Percentiles rank a stretch among this genome's conserved stretches.
These are phyloP conservation scores for Acanthosepion lycidas DNA, from an alignment of 2,888 invertebrate species.

Conservation along the genomic window DNA sequence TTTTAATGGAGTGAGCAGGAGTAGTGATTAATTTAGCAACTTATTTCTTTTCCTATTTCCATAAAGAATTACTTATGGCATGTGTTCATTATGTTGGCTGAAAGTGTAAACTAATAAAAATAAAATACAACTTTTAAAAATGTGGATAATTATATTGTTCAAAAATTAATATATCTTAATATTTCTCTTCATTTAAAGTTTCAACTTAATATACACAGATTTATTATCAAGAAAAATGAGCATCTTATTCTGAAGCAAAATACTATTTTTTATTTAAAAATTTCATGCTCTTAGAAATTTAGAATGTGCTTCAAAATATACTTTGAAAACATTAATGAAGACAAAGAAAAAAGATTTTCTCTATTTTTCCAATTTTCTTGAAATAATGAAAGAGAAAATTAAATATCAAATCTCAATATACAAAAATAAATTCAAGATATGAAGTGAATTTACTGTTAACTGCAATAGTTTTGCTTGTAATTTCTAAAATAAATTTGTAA, in stretches of 20 bases:
- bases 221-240: neutral
- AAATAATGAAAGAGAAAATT: neutral
- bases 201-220: neutral
- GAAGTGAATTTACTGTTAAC: neutral
- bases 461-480: neutral
- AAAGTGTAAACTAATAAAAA: conserved; percentile 10
- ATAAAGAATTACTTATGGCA: conserved; percentile 33
- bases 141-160: neutral
- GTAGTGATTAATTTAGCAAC: conserved; percentile 33
- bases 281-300: neutral
- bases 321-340: neutral
- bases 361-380: neutral
- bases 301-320: neutral
- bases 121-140: neutral
- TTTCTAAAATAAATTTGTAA: neutral
- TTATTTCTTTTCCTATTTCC: neutral
- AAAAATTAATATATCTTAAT: neutral
- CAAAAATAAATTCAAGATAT: neutral
- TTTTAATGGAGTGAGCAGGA: conserved; percentile 33
- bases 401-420: neutral
- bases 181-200: neutral
- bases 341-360: neutral
- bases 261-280: neutral
- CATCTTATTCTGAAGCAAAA: neutral
- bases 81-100: conserved; percentile 42